Base-by-base conservation (phyloP, 2,113 vertebrate genomes). In the Lophotis ruficrista region DNA sequence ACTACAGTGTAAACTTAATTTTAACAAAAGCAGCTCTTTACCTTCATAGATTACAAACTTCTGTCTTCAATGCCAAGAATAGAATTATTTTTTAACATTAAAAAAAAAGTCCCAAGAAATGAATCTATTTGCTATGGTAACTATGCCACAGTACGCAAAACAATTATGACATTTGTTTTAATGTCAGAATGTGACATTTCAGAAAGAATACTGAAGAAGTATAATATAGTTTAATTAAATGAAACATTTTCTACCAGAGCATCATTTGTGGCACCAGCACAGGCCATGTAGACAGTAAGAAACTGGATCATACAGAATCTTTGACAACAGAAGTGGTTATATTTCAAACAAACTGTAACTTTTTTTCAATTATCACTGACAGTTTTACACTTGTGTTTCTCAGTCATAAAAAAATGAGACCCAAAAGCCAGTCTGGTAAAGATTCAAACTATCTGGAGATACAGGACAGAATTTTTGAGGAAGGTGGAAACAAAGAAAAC, bases 141-240 rank as follows among this genome's bases (percentile, higher is more conserved):
- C 86, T 64, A 76, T 37, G 60, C n/a, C 60, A 87, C 54, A 73
- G 64, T 33, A 65, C 2, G 11, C 38, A 75, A 33, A 87, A 73
- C 69, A 85, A 93, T 90, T 86, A 64, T 24, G 51, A 71, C 48
- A 92, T 54, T 84, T 91, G 50, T 87, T 87, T 93, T 76, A 90
- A 93, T 77, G 82, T 90, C 84, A 88, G 78, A 91, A 95, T 58
- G 64, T 58, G 90, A 89, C 78, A 96, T 87, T 91, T 95, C 37
- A 76, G 37, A 64, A 93, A 83, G 37, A 96, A 89, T 58, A 86
- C 38, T 31, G 17, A 47, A 14, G 61, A 77, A n/a, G 13, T 37
- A 18, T 86, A 86, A 73, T 61, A 69, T 4, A n/a, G 10, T 68
- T 94, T 78, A 76, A 92, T 80, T 70, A 90, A 83, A 85, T 12